These are phyloP conservation scores for Melanitta fusca DNA, from an alignment of 2,797 vertebrate genomes.

Conservation along the genomic window DNA sequence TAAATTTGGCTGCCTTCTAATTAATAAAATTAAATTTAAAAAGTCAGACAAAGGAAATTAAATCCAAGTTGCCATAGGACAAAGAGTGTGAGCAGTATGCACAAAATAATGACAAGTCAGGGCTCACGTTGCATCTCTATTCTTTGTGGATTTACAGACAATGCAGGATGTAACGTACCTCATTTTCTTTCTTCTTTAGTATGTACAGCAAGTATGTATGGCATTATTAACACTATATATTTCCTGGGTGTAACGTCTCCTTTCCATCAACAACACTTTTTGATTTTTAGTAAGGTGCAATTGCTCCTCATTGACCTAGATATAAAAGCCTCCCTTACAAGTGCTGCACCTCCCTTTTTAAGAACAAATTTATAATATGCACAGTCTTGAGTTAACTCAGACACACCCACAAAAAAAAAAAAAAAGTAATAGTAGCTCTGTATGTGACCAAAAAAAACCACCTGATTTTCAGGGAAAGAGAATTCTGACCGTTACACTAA, in stretches of 20 bases:
- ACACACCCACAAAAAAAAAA: not conserved
- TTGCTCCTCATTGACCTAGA: not conserved
- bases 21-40: slow-evolving; percentile 47
- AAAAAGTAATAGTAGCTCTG: not conserved
- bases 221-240: not conserved
- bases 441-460: not conserved
- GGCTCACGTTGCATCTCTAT: not conserved
- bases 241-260: not conserved
- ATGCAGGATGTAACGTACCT: not conserved
- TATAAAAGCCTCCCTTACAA: not conserved
- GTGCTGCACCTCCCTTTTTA: not conserved
- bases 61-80: not conserved
- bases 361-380: accelerated
- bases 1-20: slow-evolving; percentile 46
- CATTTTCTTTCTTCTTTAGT: not conserved
- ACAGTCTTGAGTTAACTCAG: not conserved
- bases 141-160: not conserved
- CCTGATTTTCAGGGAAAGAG: not conserved
- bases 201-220: accelerated
- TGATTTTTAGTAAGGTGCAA: not conserved
- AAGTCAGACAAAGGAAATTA: slow-evolving; percentile 40
- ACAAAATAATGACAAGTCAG: not conserved
- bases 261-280: not conserved
- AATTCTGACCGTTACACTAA: not conserved
- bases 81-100: not conserved